phyloP scores from a whole-genome alignment of 2,888 invertebrate species.

The Sialis fuliginosa region DNA sequence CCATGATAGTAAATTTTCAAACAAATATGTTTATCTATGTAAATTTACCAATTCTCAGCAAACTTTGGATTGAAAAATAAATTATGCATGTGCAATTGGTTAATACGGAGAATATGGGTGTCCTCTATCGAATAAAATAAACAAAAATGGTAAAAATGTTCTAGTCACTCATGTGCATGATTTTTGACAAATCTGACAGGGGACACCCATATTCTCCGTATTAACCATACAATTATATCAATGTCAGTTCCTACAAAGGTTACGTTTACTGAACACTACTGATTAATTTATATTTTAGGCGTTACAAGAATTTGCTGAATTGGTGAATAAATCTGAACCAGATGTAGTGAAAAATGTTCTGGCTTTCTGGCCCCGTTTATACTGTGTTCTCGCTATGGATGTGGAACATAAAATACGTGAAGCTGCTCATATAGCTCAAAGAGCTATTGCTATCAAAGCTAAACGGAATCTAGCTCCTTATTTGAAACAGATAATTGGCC shows the following conservation, averaged over 20 bases:
- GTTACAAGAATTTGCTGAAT: conserved; percentile 58
- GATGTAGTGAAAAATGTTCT: conserved; percentile 53
- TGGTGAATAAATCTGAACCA: conserved; percentile 44
- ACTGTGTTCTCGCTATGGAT: conserved; percentile 57
- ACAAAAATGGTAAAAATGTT: no score
- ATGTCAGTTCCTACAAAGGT: background rate
- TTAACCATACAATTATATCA: no score
- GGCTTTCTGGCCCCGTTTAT: conserved; percentile 70
- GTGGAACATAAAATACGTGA: conserved; percentile 72
- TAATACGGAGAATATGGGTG: no score
- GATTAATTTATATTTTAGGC: conserved; percentile 33
- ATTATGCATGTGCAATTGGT: no score
- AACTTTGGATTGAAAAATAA: no score
- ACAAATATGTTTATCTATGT: no score
- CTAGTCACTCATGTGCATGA: no score
- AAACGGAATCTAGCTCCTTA: conserved; percentile 64
- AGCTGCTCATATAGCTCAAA: conserved; percentile 56
- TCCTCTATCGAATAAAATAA: no score
- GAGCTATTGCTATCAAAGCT: conserved; percentile 42
- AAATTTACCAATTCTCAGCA: no score
- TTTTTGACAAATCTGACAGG: no score
- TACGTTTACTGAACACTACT: background rate
- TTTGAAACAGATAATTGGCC: conserved; percentile 58
- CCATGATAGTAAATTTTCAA: no score
- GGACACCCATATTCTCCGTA: no score